These are phyloP conservation scores for Microchirus variegatus DNA, from an alignment of 2,797 vertebrate species.

Conservation along the genomic window DNA sequence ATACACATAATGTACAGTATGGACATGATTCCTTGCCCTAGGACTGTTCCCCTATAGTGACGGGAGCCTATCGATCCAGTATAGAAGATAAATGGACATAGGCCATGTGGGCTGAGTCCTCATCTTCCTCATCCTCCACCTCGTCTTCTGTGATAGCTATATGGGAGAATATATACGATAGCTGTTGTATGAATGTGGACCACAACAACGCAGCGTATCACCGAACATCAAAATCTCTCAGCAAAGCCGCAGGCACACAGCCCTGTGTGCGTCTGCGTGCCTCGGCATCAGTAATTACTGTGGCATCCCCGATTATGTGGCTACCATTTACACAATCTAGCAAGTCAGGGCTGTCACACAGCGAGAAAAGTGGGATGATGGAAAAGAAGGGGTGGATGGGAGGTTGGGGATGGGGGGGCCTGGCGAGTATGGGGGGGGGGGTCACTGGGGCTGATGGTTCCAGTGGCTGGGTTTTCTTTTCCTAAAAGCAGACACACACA, in stretches of 20 bases:
- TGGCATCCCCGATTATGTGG: constrained; percentile 86
- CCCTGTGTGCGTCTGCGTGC: constrained; percentile 67
- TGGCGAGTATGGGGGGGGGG: constrained; percentile 36
- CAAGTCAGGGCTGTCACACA: constrained; percentile 88
- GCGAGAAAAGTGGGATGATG: constrained; percentile 40
- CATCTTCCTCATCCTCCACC: constrained; percentile 95
- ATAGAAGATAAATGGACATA: constrained; percentile 96
- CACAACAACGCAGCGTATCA: constrained; percentile 95
- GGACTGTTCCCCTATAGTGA: constrained; percentile 87
- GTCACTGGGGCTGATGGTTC: constrained; percentile 83
- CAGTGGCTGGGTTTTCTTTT: constrained; percentile 92
- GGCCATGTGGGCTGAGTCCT: constrained; percentile 97
- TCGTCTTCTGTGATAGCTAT: constrained; percentile 99
- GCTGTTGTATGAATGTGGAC: constrained; percentile 98
- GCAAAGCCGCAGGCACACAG: constrained; percentile 84
- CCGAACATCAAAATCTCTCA: constrained; percentile 90
- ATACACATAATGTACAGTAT: constrained; percentile 99
- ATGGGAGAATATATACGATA: constrained; percentile 99
- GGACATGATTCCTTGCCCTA: constrained; percentile 92
- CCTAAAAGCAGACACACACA: constrained; percentile 92
- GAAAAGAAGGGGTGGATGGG: constrained; percentile 26
- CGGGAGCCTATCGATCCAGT: constrained; percentile 95
- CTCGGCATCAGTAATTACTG: constrained; percentile 84
- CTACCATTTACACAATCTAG: constrained; percentile 84
- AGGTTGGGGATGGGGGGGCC: constrained; percentile 32